A percentile compares a stretch with the other conserved stretches of the same genome.
Evolutionary conservation across 1,140 invertebrate genomes (phyloP).

Genomic region (Heliconius hewitsoni): DNA sequence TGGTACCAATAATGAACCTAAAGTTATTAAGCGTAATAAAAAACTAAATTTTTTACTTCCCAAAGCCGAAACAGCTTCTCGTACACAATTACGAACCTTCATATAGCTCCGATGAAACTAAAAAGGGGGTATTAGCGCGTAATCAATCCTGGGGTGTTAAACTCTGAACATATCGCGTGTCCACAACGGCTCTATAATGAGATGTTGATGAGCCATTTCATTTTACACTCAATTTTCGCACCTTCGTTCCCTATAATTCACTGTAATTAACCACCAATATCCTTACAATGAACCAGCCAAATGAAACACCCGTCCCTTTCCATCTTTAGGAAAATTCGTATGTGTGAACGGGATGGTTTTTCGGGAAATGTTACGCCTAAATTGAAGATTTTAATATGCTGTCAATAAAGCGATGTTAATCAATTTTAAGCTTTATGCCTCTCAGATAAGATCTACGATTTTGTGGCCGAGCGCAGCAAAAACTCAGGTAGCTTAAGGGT

Average conservation of each 20-base stretch:
- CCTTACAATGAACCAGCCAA: slow-evolving; percentile 31
- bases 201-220: slow-evolving; percentile 46
- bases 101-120: slow-evolving; percentile 14
- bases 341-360: slow-evolving; percentile 36
- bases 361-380: slow-evolving; percentile 40
- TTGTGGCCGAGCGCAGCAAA: neutral
- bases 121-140: slow-evolving; percentile 27
- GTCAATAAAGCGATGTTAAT: neutral
- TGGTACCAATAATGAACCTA: neutral
- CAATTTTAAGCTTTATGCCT: slow-evolving; percentile 30
- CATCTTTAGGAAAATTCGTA: slow-evolving; percentile 21
- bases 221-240: slow-evolving; percentile 50
- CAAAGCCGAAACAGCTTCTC: neutral
- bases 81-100: neutral
- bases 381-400: slow-evolving; percentile 18
- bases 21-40: slow-evolving; percentile 9
- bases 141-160: slow-evolving; percentile 38
- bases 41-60: neutral
- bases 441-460: slow-evolving; percentile 4
- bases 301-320: slow-evolving; percentile 30
- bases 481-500: slow-evolving; percentile 23
- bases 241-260: slow-evolving; percentile 46
- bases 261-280: slow-evolving; percentile 40
- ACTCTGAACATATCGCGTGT: slow-evolving; percentile 42
- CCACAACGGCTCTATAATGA: slow-evolving; percentile 44